phyloP scores from a whole-genome alignment of 2,797 vertebrate genomes.

The Allobates femoralis region DNA sequence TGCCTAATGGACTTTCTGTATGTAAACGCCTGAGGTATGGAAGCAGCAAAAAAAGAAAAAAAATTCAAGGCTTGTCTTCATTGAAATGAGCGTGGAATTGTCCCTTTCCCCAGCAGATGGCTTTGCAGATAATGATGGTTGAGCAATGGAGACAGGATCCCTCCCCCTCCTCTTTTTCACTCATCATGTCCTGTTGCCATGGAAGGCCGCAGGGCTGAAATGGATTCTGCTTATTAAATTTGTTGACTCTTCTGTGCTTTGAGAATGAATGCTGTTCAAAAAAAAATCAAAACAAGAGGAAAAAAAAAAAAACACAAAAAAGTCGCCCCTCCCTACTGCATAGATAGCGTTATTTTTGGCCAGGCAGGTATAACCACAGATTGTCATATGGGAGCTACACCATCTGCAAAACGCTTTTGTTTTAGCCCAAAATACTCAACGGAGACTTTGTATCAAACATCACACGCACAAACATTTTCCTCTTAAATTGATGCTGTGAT shows the following conservation, averaged over 20 bases:
- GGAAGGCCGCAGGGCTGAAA: conserved; percentile 79
- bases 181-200: conserved; percentile 77
- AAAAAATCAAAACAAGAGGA: conserved; percentile 67
- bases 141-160: conserved; percentile 73
- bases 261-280: conserved; percentile 81
- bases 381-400: conserved; percentile 30
- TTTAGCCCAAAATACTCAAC: conserved; percentile 46
- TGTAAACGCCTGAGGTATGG: conserved; percentile 5
- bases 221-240: conserved; percentile 85
- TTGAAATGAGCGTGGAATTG: conserved; percentile 79
- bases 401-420: conserved; percentile 60
- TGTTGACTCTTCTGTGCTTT: conserved; percentile 79
- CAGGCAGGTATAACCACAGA: conserved; percentile 67
- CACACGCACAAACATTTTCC: conserved; percentile 23
- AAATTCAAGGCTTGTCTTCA: conserved; percentile 73
- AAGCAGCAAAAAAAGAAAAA: conserved; percentile 65
- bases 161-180: conserved; percentile 54
- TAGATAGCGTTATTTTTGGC: conserved; percentile 80
- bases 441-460: conserved; percentile 15
- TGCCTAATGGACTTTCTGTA: conserved; percentile 6
- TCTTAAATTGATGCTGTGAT: conserved; percentile 43
- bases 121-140: conserved; percentile 82
- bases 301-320: conserved; percentile 69
- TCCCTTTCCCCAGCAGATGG: conserved; percentile 82
- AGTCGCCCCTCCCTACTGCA: conserved; percentile 70